Conservation (phyloP, 2,888 invertebrate species). For the Uropetala carovei region DNA sequence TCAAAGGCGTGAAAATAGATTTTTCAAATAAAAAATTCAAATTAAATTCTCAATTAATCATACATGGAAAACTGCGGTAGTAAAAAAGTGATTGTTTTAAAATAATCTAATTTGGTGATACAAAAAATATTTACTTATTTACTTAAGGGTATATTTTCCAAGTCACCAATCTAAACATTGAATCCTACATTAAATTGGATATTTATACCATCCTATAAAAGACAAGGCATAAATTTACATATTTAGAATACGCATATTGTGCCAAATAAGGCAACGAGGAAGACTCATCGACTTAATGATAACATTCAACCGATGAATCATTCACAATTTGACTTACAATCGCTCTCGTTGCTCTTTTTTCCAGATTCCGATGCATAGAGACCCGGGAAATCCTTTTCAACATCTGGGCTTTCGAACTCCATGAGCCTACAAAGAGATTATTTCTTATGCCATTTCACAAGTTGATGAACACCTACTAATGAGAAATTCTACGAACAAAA, state of each 20-base stretch:
- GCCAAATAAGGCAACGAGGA: background rate
- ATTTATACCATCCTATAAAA: background rate
- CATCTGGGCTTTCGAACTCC: conserved; percentile 93
- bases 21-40: too few species aligned
- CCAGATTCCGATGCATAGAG: conserved; percentile 89
- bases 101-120: background rate
- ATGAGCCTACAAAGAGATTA: conserved; percentile 73
- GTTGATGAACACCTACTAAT: too few species aligned
- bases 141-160: background rate
- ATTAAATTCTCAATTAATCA: too few species aligned
- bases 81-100: too few species aligned
- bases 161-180: background rate
- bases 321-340: conserved; percentile 80
- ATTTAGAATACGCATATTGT: background rate
- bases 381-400: conserved; percentile 93
- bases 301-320: background rate
- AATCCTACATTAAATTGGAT: background rate
- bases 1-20: too few species aligned
- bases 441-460: background rate
- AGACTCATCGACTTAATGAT: background rate
- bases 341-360: conserved; percentile 88
- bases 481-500: background rate
- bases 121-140: background rate
- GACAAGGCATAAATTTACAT: background rate
- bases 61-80: too few species aligned